Evolutionary conservation across 2,888 invertebrate species (phyloP).

Genomic region (Ophion costatus): DNA sequence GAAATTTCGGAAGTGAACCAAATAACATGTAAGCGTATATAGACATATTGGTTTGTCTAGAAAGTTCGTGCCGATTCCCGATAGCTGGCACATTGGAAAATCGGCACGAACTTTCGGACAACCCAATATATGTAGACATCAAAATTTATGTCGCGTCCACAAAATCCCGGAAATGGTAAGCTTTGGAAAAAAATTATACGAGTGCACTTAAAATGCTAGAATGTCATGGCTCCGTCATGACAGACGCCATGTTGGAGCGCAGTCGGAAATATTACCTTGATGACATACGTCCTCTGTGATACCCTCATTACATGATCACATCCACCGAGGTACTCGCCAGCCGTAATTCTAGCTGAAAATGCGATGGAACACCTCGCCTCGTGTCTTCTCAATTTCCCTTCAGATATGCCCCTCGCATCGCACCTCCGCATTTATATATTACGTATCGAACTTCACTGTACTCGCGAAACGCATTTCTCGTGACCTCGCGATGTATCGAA

Average conservation of each 20-base stretch:
- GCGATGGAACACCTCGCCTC: slow-evolving; percentile 36
- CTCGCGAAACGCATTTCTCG: slow-evolving; percentile 32
- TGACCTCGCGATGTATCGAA: slow-evolving; percentile 53
- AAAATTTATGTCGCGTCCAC: too few relatives aligned
- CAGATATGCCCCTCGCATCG: slow-evolving; percentile 18
- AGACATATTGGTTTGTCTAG: too few relatives aligned
- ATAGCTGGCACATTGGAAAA: too few relatives aligned
- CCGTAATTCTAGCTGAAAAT: slow-evolving; percentile 56
- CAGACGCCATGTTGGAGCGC: slow-evolving; percentile 18
- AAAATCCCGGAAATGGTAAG: background rate
- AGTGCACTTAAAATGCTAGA: slow-evolving; percentile 27
- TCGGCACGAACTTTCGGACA: too few relatives aligned
- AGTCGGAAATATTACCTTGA: slow-evolving; percentile 20
- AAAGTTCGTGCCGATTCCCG: too few relatives aligned
- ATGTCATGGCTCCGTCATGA: slow-evolving; percentile 44
- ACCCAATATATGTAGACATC: too few relatives aligned
- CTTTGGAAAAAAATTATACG: background rate
- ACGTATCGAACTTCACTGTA: background rate
- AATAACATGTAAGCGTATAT: too few relatives aligned
- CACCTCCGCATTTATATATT: slow-evolving; percentile 8
- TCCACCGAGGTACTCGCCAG: slow-evolving; percentile 42
- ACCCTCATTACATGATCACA: slow-evolving; percentile 59
- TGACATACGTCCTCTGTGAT: slow-evolving; percentile 38
- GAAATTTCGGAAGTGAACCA: too few relatives aligned
- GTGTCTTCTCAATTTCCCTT: slow-evolving; percentile 6